Evolutionary conservation across 2,888 invertebrate genomes (phyloP), one percentile per base, ranked within the genome.

Genomic region (Andrena hattorfiana): DNA sequence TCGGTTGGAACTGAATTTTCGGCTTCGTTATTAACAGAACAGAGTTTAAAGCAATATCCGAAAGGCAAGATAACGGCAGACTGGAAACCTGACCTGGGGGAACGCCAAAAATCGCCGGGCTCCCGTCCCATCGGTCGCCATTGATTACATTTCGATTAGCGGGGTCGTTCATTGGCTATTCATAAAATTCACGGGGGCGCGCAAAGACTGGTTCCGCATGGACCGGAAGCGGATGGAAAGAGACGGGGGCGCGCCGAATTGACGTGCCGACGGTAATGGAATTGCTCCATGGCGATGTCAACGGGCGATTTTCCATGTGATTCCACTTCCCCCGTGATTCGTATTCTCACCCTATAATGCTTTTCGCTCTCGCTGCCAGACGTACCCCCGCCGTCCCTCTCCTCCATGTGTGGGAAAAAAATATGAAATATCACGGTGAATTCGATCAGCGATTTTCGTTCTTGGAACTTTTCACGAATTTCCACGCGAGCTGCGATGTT

Each of bases 201-300:
- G 67, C 63, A 35, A 75, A 59, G 42, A 66, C 42, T 26, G 62
- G 32, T 8, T n/a, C 10, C 20, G 20, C 13, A 16, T 10, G 28
- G 16, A 16, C 73, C 63, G 74, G 28, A 66, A 49, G 7, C 26
- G 16, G 7, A 67, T 8, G 74, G 42, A 68, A 74, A 68, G 80
- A 56, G 73, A 72, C 42, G 66, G 7, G 42, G 10, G n/a, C 42
- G 73, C 72, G 51, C 75, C 77, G 81, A 86, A 78, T 84, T 73
- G 87, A 86, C 81, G 70, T 78, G 84, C 81, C 81, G 67, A 56
- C 67, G 77, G 77, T 87, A 87, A 86, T 86, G 85, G 85, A 82
- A 86, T 87, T 82, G 87, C 73, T 70, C 64, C 64, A 13, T 56
- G 56, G 81, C 81, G 68, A 87, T 81, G 76, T 84, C 84, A 72